Conservation (phyloP, 2,888 invertebrate genomes). For the Bedellia somnulentella region DNA sequence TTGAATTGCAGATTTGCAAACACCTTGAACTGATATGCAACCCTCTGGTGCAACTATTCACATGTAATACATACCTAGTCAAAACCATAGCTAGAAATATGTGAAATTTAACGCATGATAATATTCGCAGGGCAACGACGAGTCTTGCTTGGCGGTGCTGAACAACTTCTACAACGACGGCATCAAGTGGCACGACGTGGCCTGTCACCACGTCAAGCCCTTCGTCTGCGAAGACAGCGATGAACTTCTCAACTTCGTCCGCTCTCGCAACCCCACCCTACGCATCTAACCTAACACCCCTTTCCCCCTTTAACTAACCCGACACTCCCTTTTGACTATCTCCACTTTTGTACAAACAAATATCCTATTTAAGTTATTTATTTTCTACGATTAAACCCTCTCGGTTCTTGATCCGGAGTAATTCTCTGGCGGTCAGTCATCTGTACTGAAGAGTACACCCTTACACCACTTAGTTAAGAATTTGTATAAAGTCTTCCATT, state of each 20-base stretch:
- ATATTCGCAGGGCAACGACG: conserved; percentile 75
- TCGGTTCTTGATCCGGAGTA: no score
- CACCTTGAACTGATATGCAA: no score
- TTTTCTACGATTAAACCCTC: conserved; percentile 16
- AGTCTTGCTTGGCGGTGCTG: conserved; percentile 84
- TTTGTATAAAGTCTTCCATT: conserved; percentile 39
- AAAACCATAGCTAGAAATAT: no score
- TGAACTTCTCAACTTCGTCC: conserved; percentile 85
- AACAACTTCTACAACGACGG: conserved; percentile 92
- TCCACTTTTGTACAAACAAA: conserved; percentile 54
- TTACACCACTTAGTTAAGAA: conserved; percentile 20
- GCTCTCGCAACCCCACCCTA: conserved; percentile 83
- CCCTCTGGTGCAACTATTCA: no score
- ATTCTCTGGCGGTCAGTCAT: conserved; percentile 3
- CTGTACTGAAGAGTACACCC: conserved; percentile 7
- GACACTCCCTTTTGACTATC: conserved; percentile 13
- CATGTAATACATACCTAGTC: no score
- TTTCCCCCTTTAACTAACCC: background rate
- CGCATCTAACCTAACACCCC: conserved; percentile 61
- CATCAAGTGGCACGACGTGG: conserved; percentile 85
- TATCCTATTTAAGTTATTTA: conserved; percentile 51
- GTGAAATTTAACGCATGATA: conserved; percentile 1
- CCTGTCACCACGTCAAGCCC: conserved; percentile 83
- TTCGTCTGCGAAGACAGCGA: conserved; percentile 92
- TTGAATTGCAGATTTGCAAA: no score